phyloP scores from a whole-genome alignment of 2,888 invertebrate species.

The Ophion costatus region DNA sequence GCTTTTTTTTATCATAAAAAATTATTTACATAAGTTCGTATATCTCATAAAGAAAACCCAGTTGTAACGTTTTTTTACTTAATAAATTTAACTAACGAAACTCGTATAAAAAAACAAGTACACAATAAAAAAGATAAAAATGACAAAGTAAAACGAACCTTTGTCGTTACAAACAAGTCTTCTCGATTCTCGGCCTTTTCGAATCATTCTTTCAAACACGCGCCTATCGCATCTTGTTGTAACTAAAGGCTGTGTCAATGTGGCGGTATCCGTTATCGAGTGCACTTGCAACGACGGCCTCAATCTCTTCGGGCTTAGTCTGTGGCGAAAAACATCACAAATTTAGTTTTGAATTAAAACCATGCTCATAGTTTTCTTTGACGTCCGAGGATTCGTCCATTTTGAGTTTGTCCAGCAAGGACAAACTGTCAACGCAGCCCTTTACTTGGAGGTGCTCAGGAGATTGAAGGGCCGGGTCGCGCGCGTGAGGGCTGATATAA shows the following conservation, averaged over 20 bases:
- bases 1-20: background rate
- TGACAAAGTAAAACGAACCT: slow-evolving; percentile 86
- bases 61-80: background rate
- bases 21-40: background rate
- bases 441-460: too few species aligned
- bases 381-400: too few species aligned
- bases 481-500: too few species aligned
- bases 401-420: too few species aligned
- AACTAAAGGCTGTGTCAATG: slow-evolving; percentile 92
- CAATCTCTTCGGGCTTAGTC: slow-evolving; percentile 88
- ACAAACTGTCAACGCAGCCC: too few species aligned
- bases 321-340: slow-evolving; percentile 72
- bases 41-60: background rate
- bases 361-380: too few species aligned
- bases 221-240: slow-evolving; percentile 90
- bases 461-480: too few species aligned
- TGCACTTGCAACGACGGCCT: slow-evolving; percentile 87
- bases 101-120: background rate
- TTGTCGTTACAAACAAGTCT: slow-evolving; percentile 92
- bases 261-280: slow-evolving; percentile 90
- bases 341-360: too few species aligned
- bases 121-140: background rate
- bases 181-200: slow-evolving; percentile 87
- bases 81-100: background rate
- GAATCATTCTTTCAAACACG: slow-evolving; percentile 88